Conservation (phyloP, 2,888 invertebrate genomes). For the Aphrophora alni region DNA sequence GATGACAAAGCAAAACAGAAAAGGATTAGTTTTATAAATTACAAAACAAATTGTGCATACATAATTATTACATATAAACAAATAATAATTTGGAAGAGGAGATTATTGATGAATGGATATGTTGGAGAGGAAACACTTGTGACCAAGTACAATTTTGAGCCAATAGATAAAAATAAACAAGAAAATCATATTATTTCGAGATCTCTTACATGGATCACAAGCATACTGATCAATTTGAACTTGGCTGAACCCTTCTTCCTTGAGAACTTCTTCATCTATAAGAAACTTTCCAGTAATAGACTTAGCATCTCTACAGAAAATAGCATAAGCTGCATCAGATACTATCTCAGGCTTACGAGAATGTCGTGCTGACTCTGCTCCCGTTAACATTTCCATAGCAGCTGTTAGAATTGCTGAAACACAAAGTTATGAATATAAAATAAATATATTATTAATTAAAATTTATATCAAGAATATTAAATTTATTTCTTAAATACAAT, state of each 20-base stretch:
- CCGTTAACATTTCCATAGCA: conserved; percentile 87
- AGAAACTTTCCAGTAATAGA: conserved; percentile 86
- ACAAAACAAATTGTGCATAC: no score
- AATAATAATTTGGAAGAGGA: no score
- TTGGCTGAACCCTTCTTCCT: conserved; percentile 73
- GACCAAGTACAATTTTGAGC: no score
- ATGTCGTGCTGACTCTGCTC: conserved; percentile 65
- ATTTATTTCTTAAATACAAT: not conserved
- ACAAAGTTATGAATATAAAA: conserved; percentile 36
- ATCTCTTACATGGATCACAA: conserved; percentile 71
- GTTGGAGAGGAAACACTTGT: no score
- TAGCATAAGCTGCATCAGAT: conserved; percentile 87
- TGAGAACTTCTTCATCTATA: conserved; percentile 89
- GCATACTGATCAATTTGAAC: conserved; percentile 76
- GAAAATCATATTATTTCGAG: not conserved
- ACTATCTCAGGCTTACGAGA: conserved; percentile 86
- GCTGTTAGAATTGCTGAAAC: conserved; percentile 87
- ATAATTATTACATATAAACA: no score
- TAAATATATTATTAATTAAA: not conserved
- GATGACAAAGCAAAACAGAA: no score
- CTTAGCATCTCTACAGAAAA: conserved; percentile 78
- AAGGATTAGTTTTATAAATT: no score
- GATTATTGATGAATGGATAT: no score
- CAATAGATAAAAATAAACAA: not conserved
- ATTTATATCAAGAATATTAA: not conserved